Base-by-base conservation (phyloP, 2,797 vertebrate genomes). In the Fistularia tabacaria region DNA sequence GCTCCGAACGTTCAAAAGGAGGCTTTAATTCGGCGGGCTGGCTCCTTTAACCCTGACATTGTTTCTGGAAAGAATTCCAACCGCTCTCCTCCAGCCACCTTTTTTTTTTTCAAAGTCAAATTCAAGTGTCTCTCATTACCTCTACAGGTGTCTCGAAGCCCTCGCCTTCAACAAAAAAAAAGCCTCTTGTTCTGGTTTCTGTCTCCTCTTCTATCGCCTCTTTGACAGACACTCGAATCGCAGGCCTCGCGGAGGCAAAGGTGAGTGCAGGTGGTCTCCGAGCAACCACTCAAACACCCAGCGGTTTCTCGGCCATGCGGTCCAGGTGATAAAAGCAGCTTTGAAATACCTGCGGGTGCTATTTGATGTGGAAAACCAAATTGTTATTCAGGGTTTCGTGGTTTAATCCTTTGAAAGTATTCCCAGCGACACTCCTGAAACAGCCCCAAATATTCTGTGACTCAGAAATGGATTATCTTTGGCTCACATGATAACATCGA, bases 1-100 rank as follows among this genome's bases (percentile, higher is more conserved):
- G 69, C 62, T 64, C 69, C 49, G 42, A 79, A 73, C 65, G 67
- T 79, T 79, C 72, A 78, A 80, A 80, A 70, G 69, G 53, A 9
- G 71, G 44, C 50, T 76, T 68, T 50, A 71, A 38, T 41, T 60
- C 53, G 42, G 13, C 11, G 9, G 38, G 42, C 46, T 54, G 66
- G 46, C 50, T 47, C 41, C 59, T 62, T 66, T 73, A 69, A 67
- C 70, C 69, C 65, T 46, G 56, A 66, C 66, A 62, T 49, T 62
- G 55, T 49, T 46, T 50, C 57, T 53, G 55, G 54, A 62, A 70
- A 66, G 57, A 38, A 45, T 66, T 70, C 49, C 51, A 46, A 40
- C 51, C 52, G 39, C 51, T 5, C 41, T 37, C 46, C 15, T 10
- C n/a, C 62, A 46, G 51, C 64, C 56, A 54, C 43, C 42, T 25